Evolutionary conservation across 2,797 vertebrate genomes (phyloP), one percentile per base, ranked within the genome.

Genomic region (Sebastes minor): DNA sequence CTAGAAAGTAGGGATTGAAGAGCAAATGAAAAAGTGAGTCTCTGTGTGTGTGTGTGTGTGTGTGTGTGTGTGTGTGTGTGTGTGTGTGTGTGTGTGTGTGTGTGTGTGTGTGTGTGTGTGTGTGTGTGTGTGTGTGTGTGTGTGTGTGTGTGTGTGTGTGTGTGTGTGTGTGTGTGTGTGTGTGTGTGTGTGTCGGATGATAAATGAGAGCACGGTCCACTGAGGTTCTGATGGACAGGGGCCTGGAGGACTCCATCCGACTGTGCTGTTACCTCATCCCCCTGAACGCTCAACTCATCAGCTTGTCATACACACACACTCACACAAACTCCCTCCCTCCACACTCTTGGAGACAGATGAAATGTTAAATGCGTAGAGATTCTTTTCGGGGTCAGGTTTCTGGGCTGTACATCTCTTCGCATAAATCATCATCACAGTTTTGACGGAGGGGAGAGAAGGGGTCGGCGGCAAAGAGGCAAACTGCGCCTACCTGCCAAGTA

Each of bases 361-460:
- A 90, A 93, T 92, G 90, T 92, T 92, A 92, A 94, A 93, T 92
- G 88, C 79, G 72, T 80, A 79, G 81, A 90, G 91, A 92, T 93
- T 93, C 82, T 92, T 94, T 94, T 94, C 81, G 78, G 90, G 85
- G 82, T 95, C 91, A 68, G 81, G 88, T 95, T 94, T 94, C 94
- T 90, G 84, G 88, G 91, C 83, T 83, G 88, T 85, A 84, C 90
- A 91, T 93, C 89, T 88, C 89, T 86, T 92, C 92, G 89, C 92
- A 94, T 95, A 94, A 95, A 95, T 95, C 94, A 94, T 93, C 86
- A 84, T 93, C 91, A 92, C 90, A 91, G 88, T 82, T 89, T 85
- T 89, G 93, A 92, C 65, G 84, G 86, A 86, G 82, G 78, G 83
- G 76, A 85, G 89, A 80, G 76, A 78, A 72, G 73, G 79, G 80